Evolutionary conservation across 2,797 vertebrate species (phyloP).

Genomic region (Onychomys arenicola): DNA sequence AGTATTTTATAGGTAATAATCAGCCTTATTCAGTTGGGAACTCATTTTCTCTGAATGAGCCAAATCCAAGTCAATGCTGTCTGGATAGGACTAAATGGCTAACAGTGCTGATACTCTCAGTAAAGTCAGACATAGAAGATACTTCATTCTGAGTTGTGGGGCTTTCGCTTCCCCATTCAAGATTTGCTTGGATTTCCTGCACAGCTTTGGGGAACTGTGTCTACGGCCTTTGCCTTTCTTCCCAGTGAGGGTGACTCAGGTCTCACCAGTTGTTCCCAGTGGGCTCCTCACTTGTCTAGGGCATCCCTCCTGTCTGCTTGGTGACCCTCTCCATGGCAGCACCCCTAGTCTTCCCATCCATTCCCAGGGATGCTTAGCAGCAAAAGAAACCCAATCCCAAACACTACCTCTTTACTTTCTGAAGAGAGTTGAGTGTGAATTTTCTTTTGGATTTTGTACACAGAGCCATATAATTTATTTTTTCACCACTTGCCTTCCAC

Average conservation of each 20-base stretch:
- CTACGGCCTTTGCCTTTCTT: background rate
- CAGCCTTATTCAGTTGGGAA: conserved; percentile 4
- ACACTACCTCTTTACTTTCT: conserved; percentile 18
- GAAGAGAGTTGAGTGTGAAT: conserved; percentile 23
- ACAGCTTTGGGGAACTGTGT: background rate
- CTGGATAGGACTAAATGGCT: background rate
- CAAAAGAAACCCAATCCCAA: background rate
- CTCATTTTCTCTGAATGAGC: background rate
- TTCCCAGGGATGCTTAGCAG: background rate
- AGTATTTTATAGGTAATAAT: conserved; percentile 31
- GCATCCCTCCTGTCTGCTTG: background rate
- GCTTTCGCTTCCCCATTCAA: background rate
- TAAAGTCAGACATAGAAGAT: background rate
- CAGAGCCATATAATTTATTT: conserved; percentile 50
- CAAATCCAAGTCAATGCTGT: background rate
- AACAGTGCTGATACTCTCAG: background rate
- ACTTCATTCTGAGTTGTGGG: background rate
- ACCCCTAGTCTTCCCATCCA: background rate
- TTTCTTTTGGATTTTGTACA: conserved; percentile 61
- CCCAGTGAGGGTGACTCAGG: background rate
- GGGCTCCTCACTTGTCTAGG: background rate
- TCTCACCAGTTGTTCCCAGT: background rate
- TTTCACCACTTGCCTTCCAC: conserved; percentile 19
- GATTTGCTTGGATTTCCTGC: background rate
- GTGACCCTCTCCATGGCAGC: background rate